A percentile compares a stretch with the other conserved stretches of the same genome.
These are phyloP conservation scores for Thymallus thymallus DNA, from an alignment of 2,113 vertebrate genomes.

Conservation along the genomic window DNA sequence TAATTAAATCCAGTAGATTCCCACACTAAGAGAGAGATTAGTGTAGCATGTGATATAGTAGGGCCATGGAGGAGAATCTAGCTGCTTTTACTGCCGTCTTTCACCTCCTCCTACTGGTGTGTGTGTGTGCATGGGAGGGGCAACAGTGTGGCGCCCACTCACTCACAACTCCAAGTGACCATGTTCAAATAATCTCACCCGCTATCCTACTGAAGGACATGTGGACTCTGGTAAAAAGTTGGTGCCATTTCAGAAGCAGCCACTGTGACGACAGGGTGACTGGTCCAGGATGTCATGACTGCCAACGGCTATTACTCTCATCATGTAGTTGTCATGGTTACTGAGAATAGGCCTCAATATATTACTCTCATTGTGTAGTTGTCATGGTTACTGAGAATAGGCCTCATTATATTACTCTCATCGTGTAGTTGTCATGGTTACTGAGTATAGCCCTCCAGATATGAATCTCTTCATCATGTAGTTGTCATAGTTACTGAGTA, in stretches of 20 bases:
- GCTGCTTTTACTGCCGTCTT: constrained; percentile 22
- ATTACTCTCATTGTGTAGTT: neutral
- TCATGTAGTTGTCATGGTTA: neutral
- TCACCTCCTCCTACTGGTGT: neutral
- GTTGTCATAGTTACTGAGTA: neutral
- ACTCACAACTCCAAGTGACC: too few relatives aligned
- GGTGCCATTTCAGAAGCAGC: too few relatives aligned
- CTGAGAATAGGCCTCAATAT: neutral
- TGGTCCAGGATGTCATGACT: too few relatives aligned
- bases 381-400: neutral
- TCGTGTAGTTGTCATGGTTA: neutral
- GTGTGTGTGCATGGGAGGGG: too few relatives aligned
- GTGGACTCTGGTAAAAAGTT: too few relatives aligned
- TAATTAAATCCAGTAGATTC: neutral
- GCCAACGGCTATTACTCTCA: neutral
- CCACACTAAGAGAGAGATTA: constrained; percentile 1
- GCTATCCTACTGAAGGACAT: too few relatives aligned
- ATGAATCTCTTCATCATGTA: neutral
- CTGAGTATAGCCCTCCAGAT: neutral
- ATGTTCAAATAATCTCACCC: too few relatives aligned
- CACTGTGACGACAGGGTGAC: too few relatives aligned
- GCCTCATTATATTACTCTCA: neutral
- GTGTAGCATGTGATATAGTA: neutral
- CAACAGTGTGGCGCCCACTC: too few relatives aligned
- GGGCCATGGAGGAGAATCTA: constrained; percentile 23